Evolutionary conservation across 2,113 vertebrate species (phyloP).

Genomic region (Heloderma charlesbogerti): DNA sequence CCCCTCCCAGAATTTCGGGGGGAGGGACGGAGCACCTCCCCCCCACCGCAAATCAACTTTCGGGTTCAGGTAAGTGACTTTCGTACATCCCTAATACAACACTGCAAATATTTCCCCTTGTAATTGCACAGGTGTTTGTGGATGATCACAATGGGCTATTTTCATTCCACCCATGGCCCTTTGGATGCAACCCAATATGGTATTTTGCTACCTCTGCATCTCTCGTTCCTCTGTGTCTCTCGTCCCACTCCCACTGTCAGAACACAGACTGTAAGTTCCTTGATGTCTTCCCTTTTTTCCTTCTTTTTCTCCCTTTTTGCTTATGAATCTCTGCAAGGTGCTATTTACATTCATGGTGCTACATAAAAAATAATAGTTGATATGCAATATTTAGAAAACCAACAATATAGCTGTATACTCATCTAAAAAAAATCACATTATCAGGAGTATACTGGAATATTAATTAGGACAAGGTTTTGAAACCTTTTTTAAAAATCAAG

Average conservation of each 20-base stretch:
- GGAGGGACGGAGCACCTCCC: too few relatives aligned
- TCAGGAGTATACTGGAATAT: constrained; percentile 67
- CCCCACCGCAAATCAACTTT: too few relatives aligned
- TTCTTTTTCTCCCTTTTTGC: background rate
- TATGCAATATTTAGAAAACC: constrained; percentile 40
- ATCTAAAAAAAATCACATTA: constrained; percentile 57
- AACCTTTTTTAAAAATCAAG: constrained; percentile 56
- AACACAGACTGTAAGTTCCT: background rate
- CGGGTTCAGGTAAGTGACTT: too few relatives aligned
- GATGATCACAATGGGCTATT: too few relatives aligned
- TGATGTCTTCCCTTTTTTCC: background rate
- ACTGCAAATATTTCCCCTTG: background rate
- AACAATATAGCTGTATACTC: constrained; percentile 54
- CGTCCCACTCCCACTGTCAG: background rate
- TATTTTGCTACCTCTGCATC: background rate
- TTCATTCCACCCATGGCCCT: background rate
- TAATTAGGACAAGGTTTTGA: constrained; percentile 69
- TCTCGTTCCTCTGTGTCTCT: background rate
- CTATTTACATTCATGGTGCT: too few relatives aligned
- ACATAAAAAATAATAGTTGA: constrained; percentile 37
- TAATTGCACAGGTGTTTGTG: background rate
- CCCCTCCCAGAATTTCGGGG: too few relatives aligned
- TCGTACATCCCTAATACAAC: too few relatives aligned
- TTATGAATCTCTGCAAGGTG: background rate
- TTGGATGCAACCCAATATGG: background rate